Conservation (phyloP, 1,140 invertebrate genomes). For the Pogonomyrmex californicus region DNA sequence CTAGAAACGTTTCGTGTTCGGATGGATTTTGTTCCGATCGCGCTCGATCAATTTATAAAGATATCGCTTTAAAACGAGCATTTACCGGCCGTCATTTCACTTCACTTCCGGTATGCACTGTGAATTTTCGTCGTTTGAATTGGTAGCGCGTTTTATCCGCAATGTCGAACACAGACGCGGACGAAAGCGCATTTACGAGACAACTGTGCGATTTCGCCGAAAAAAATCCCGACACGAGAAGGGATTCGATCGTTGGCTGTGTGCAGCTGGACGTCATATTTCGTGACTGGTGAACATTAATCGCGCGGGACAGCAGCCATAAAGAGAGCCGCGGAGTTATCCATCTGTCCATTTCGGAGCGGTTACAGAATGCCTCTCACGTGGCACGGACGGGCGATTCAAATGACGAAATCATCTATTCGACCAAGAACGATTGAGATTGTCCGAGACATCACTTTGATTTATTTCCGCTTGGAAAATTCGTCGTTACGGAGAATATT, state of each 20-base stretch:
- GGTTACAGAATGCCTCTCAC: slow-evolving; percentile 9
- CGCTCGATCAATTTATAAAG: slow-evolving; percentile 11
- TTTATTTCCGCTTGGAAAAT: slow-evolving; percentile 52
- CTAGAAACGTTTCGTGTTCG: slow-evolving; percentile 31
- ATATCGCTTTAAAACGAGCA: slow-evolving; percentile 10
- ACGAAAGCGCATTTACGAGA: neutral
- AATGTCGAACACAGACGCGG: neutral
- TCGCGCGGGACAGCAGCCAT: slow-evolving; percentile 48
- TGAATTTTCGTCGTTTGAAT: slow-evolving; percentile 20
- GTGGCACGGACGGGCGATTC: slow-evolving; percentile 1
- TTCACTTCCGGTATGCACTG: neutral
- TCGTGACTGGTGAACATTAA: slow-evolving; percentile 57
- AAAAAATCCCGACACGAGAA: slow-evolving; percentile 9
- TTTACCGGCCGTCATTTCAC: neutral
- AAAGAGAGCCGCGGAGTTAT: slow-evolving; percentile 51
- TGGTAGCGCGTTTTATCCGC: slow-evolving; percentile 24
- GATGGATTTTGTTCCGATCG: too few relatives aligned
- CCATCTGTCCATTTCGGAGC: slow-evolving; percentile 30
- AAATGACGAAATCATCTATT: slow-evolving; percentile 44
- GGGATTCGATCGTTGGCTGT: slow-evolving; percentile 7
- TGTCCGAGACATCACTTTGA: slow-evolving; percentile 48
- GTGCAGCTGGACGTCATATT: slow-evolving; percentile 16
- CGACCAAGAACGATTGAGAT: slow-evolving; percentile 28
- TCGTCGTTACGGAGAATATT: neutral
- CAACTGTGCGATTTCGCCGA: slow-evolving; percentile 1